These are phyloP conservation scores for Dasysyrphus tricinctus DNA, from an alignment of 2,888 invertebrate species.

Conservation along the genomic window DNA sequence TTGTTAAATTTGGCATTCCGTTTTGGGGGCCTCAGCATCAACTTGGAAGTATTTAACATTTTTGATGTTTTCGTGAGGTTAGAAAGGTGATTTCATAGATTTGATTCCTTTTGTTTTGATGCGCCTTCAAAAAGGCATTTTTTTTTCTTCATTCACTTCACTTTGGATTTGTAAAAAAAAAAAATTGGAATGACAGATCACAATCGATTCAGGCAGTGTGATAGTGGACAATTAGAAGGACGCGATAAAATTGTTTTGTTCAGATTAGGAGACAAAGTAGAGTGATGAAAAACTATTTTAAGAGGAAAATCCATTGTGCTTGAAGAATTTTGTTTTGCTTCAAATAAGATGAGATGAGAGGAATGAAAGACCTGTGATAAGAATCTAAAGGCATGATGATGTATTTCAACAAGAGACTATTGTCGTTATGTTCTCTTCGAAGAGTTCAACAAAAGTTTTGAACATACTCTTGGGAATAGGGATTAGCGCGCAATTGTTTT, in stretches of 20 bases:
- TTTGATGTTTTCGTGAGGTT: slow-evolving; percentile 76
- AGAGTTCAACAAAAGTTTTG: slow-evolving; percentile 34
- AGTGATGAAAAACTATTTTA: slow-evolving; percentile 25
- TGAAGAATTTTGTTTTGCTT: slow-evolving; percentile 20
- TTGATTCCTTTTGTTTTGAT: slow-evolving; percentile 64
- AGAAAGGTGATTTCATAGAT: slow-evolving; percentile 69
- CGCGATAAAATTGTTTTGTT: slow-evolving; percentile 53
- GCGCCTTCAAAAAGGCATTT: slow-evolving; percentile 42
- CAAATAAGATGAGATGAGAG: background rate
- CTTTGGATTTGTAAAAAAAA: slow-evolving; percentile 10
- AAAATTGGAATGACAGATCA: slow-evolving; percentile 58
- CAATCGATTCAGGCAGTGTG: slow-evolving; percentile 47
- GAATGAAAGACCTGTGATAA: slow-evolving; percentile 25
- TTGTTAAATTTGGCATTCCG: slow-evolving; percentile 74
- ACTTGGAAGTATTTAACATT: slow-evolving; percentile 73
- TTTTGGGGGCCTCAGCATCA: slow-evolving; percentile 62
- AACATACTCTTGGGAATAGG: slow-evolving; percentile 1
- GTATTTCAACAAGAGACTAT: slow-evolving; percentile 29
- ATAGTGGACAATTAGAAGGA: slow-evolving; percentile 73
- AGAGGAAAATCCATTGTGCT: slow-evolving; percentile 8
- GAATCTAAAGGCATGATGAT: slow-evolving; percentile 24
- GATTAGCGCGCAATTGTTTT: slow-evolving; percentile 52
- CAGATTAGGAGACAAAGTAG: slow-evolving; percentile 41
- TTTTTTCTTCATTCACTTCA: background rate
- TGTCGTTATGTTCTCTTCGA: slow-evolving; percentile 36